Percentiles rank a stretch among this genome's conserved stretches.
These are phyloP conservation scores for Daktulosphaira vitifoliae DNA, from an alignment of 1,140 invertebrate genomes.

Conservation along the genomic window DNA sequence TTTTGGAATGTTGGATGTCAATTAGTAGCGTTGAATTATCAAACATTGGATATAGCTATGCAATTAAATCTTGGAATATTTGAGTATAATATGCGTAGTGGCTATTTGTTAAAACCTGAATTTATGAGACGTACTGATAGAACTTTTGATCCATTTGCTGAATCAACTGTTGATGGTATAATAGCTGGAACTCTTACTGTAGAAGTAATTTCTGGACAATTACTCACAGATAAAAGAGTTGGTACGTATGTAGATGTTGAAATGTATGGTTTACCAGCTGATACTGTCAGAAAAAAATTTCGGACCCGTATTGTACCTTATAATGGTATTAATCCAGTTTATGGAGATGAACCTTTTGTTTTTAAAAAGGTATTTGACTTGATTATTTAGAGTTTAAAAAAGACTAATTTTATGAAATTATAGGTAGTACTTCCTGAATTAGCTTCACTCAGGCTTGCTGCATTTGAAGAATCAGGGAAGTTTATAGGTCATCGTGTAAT, in stretches of 20 bases:
- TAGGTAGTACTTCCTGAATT: slow-evolving; percentile 94
- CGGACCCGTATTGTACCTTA: slow-evolving; percentile 85
- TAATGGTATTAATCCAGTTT: slow-evolving; percentile 94
- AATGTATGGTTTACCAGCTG: slow-evolving; percentile 97
- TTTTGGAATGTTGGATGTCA: slow-evolving; percentile 99
- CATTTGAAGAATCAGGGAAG: slow-evolving; percentile 91
- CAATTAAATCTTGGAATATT: slow-evolving; percentile 98
- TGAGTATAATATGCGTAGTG: slow-evolving; percentile 94
- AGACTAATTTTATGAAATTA: slow-evolving; percentile 31
- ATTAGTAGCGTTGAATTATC: slow-evolving; percentile 96
- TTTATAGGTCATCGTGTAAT: slow-evolving; percentile 93
- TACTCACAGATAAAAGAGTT: slow-evolving; percentile 89
- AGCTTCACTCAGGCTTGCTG: slow-evolving; percentile 88
- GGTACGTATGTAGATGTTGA: slow-evolving; percentile 98
- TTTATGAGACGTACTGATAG: slow-evolving; percentile 95
- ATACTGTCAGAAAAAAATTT: slow-evolving; percentile 95
- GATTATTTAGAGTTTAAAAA: no score
- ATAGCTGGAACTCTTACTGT: slow-evolving; percentile 95
- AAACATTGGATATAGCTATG: slow-evolving; percentile 95
- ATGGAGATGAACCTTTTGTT: slow-evolving; percentile 90
- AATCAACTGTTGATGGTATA: slow-evolving; percentile 97
- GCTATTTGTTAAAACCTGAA: slow-evolving; percentile 94
- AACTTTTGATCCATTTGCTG: slow-evolving; percentile 94
- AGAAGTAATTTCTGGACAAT: slow-evolving; percentile 81
- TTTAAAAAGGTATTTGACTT: slow-evolving; percentile 77